Percentiles rank a stretch among this genome's conserved stretches.
Evolutionary conservation across 2,113 vertebrate genomes (phyloP).

Genomic region (Prochilodus magdalenae): DNA sequence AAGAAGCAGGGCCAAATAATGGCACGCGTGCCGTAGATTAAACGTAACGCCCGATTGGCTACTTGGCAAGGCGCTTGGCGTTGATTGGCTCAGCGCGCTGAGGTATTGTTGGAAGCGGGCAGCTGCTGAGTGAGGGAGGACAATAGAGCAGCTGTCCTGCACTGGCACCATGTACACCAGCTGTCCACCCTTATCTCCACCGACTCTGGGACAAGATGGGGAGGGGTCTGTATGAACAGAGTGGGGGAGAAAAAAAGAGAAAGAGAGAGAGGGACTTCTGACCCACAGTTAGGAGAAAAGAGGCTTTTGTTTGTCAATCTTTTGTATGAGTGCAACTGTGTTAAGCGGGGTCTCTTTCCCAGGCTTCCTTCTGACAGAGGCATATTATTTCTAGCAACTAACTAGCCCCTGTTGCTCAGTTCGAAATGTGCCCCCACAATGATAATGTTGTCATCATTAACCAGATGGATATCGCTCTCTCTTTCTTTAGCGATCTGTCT

Average conservation of each 20-base stretch:
- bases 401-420: slow-evolving; percentile 60
- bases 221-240: slow-evolving; percentile 88
- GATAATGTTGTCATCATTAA: slow-evolving; percentile 15
- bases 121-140: slow-evolving; percentile 93
- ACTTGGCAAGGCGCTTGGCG: slow-evolving; percentile 69
- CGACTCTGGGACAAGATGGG: slow-evolving; percentile 87
- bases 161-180: slow-evolving; percentile 98
- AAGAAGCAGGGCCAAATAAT: slow-evolving; percentile 80
- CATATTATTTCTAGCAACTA: slow-evolving; percentile 65
- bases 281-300: slow-evolving; percentile 93
- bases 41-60: slow-evolving; percentile 80
- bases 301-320: slow-evolving; percentile 85
- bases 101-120: slow-evolving; percentile 92
- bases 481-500: slow-evolving; percentile 89
- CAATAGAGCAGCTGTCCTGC: slow-evolving; percentile 99
- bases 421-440: slow-evolving; percentile 34
- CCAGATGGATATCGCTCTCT: slow-evolving; percentile 32
- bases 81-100: slow-evolving; percentile 84
- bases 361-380: slow-evolving; percentile 75
- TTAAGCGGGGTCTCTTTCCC: slow-evolving; percentile 85
- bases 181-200: slow-evolving; percentile 95
- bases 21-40: slow-evolving; percentile 94
- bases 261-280: slow-evolving; percentile 87
- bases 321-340: slow-evolving; percentile 91
- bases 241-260: slow-evolving; percentile 75